Conservation (phyloP, 2,797 vertebrate genomes). For the Micromesistius poutassou region DNA sequence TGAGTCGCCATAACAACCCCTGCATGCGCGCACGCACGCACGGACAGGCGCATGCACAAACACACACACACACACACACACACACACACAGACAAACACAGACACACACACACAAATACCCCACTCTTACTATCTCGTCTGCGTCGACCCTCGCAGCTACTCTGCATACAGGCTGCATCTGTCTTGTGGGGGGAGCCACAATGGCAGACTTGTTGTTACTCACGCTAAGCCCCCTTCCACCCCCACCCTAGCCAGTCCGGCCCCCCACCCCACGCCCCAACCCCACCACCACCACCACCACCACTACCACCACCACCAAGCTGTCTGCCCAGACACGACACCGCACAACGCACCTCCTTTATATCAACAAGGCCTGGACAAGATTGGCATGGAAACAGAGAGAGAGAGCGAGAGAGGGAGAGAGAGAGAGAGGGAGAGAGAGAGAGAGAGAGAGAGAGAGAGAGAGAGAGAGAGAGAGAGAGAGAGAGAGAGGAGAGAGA, state of each 20-base stretch:
- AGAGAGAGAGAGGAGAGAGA: slow-evolving; percentile 18
- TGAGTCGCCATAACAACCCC: slow-evolving; percentile 42
- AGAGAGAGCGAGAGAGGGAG: neutral
- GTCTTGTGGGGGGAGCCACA: slow-evolving; percentile 46
- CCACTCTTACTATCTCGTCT: slow-evolving; percentile 49
- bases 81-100: neutral
- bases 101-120: slow-evolving; percentile 2
- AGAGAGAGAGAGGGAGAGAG: neutral
- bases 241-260: no score
- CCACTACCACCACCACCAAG: slow-evolving; percentile 38
- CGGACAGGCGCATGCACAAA: neutral
- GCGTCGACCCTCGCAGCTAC: slow-evolving; percentile 36
- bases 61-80: slow-evolving; percentile 1
- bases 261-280: no score
- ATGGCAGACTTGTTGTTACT: slow-evolving; percentile 56
- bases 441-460: no score
- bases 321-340: slow-evolving; percentile 44
- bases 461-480: no score
- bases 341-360: slow-evolving; percentile 59
- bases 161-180: slow-evolving; percentile 57
- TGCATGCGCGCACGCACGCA: neutral
- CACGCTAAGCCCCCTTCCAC: neutral
- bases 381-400: slow-evolving; percentile 49
- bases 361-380: slow-evolving; percentile 51
- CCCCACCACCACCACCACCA: slow-evolving; percentile 20